Evolutionary conservation across 2,797 vertebrate genomes (phyloP).

Genomic region (Cyprinella venusta): DNA sequence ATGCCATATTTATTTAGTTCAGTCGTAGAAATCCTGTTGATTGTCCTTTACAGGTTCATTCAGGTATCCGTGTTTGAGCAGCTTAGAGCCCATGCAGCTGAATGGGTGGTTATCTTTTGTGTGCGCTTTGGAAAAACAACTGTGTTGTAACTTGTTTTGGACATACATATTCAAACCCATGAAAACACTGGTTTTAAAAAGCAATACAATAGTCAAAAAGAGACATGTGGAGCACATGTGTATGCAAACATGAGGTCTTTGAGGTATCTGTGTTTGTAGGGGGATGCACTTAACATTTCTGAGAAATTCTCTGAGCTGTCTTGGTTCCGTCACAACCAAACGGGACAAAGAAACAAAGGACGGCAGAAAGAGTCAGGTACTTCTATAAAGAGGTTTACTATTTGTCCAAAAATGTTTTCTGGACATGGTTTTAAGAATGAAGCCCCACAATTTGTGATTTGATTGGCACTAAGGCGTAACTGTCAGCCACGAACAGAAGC

Average conservation of each 20-base stretch:
- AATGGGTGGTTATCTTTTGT: conserved; percentile 59
- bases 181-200: conserved; percentile 61
- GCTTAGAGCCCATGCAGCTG: conserved; percentile 46
- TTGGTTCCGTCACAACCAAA: conserved; percentile 64
- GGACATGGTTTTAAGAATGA: conserved; percentile 75
- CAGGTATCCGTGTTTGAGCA: conserved; percentile 53
- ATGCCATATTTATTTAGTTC: conserved; percentile 30
- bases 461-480: conserved; percentile 70
- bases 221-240: conserved; percentile 55
- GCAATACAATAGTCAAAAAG: conserved; percentile 52
- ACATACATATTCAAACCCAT: conserved; percentile 64
- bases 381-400: conserved; percentile 71
- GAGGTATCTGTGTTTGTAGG: conserved; percentile 47
- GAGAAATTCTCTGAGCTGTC: conserved; percentile 61
- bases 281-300: conserved; percentile 57
- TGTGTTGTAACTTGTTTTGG: conserved; percentile 69
- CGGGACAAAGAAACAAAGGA: conserved; percentile 58
- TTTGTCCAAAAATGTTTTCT: conserved; percentile 66
- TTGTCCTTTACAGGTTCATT: conserved; percentile 47
- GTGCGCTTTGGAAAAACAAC: conserved; percentile 61
- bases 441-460: conserved; percentile 74
- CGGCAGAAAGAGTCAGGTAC: conserved; percentile 63
- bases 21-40: conserved; percentile 25
- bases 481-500: conserved; percentile 69
- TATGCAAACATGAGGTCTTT: conserved; percentile 54